Evolutionary conservation across 2,888 invertebrate genomes (phyloP), one percentile per base, ranked within the genome.

Genomic region (Listrodromus nycthemerus): DNA sequence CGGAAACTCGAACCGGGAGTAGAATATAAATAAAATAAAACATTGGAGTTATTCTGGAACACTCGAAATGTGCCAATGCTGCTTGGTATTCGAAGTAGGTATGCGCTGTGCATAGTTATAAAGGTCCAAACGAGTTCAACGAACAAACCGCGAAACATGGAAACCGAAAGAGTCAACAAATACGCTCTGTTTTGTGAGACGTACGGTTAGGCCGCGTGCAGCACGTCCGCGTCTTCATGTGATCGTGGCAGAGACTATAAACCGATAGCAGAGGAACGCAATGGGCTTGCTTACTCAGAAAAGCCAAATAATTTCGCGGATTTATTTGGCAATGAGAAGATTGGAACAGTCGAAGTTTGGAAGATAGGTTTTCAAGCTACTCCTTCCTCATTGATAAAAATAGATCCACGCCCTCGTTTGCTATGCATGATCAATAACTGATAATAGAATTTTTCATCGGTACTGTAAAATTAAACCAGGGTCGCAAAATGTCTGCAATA

Each of bases 301-400:
- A 86, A 87, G 84, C 85, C 84, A 86, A 89, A 89, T 87, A 86
- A 81, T 86, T 75, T 77, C n/a, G 33, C 30, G 61, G 55, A 86
- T 85, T 76, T 80, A 83, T 85, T 84, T 70, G 66, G 10, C 50
- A 16, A 24, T 58, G 30, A 27, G 45, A 52, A 63, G 81, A 41
- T 21, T 37, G 8, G 66, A 37, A 19, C 27, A 16, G 65, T 10
- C 19, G 50, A 19, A 61, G 50, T 37, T 55, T 55, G 21, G 65
- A 16, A 7, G 24, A 33, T 58, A 21, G 27, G 24, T 52, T 52
- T n/a, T 24, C 19, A 19, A 27, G n/a, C 45, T 33, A 10, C 27
- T 45, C 24, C 8, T 2, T 6, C 19, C 37, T 10, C 33, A 30
- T 19, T 58, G 48, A 69, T 77, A 19, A 16, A 69, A 77, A 77